Evolutionary conservation across 2,113 vertebrate species (phyloP).

Genomic region (Ibidorhyncha struthersii): DNA sequence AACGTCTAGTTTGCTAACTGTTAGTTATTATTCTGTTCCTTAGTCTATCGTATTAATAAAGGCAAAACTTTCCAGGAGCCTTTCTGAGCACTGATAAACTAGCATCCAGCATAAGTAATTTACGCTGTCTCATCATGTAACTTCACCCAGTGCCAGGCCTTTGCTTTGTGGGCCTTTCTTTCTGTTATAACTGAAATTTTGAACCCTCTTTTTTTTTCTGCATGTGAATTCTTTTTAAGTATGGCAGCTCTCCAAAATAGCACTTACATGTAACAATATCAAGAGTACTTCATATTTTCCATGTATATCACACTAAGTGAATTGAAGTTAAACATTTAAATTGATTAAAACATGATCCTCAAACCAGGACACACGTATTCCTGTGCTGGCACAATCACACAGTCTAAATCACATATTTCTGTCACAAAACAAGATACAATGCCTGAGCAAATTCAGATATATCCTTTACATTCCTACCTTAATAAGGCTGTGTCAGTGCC

Average conservation of each 20-base stretch:
- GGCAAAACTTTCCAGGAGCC: neutral
- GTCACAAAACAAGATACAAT: neutral
- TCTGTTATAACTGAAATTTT: neutral
- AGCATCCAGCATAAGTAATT: neutral
- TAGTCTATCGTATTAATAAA: neutral
- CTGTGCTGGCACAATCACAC: neutral
- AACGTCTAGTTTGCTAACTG: neutral
- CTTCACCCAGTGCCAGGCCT: neutral
- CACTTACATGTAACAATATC: neutral
- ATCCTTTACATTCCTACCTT: neutral
- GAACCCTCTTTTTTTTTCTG: neutral
- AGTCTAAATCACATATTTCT: neutral
- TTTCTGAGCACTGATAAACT: neutral
- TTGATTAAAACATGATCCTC: neutral
- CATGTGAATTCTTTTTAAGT: neutral
- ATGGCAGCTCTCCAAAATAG: neutral
- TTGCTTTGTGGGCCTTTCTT: neutral
- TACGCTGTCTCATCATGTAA: neutral
- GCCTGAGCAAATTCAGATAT: neutral
- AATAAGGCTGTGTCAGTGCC: neutral
- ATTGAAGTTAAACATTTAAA: neutral
- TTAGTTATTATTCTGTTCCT: neutral
- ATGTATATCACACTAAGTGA: neutral
- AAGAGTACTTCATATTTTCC: neutral
- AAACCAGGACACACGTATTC: neutral